Evolutionary conservation across 2,797 vertebrate species (phyloP).

Genomic region (Urosaurus nigricauda): DNA sequence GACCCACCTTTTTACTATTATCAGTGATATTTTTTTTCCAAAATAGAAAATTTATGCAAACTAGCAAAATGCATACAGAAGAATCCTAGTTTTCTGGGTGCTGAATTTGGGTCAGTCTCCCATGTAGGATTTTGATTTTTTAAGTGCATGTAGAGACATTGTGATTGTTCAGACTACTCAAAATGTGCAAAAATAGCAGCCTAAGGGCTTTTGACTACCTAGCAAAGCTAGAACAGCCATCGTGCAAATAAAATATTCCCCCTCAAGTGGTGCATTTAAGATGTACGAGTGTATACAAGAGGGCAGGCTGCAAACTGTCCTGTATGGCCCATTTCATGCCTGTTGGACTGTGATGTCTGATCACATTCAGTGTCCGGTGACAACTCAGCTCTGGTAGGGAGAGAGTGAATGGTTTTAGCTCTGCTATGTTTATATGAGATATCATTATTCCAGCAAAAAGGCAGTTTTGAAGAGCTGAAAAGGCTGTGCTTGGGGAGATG

Average conservation of each 20-base stretch:
- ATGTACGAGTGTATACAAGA: background rate
- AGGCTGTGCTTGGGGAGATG: background rate
- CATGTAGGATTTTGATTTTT: background rate
- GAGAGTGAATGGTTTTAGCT: conserved; percentile 1
- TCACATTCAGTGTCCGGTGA: background rate
- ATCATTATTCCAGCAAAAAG: conserved; percentile 23
- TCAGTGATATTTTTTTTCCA: background rate
- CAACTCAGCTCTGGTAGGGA: background rate
- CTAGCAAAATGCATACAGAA: background rate
- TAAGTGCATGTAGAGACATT: background rate
- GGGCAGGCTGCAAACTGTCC: background rate
- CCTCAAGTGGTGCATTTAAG: background rate
- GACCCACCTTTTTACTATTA: background rate
- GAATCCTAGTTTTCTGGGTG: background rate
- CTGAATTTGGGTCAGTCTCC: background rate
- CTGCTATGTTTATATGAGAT: background rate
- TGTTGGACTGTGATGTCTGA: background rate
- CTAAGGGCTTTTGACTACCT: background rate
- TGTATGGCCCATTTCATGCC: background rate
- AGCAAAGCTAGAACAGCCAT: background rate
- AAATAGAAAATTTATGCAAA: background rate
- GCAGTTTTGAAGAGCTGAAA: background rate
- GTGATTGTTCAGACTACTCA: background rate
- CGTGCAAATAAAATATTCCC: background rate
- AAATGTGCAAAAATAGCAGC: background rate